Evolutionary conservation across 2,888 invertebrate genomes (phyloP).

Genomic region (Dryococelus australis): DNA sequence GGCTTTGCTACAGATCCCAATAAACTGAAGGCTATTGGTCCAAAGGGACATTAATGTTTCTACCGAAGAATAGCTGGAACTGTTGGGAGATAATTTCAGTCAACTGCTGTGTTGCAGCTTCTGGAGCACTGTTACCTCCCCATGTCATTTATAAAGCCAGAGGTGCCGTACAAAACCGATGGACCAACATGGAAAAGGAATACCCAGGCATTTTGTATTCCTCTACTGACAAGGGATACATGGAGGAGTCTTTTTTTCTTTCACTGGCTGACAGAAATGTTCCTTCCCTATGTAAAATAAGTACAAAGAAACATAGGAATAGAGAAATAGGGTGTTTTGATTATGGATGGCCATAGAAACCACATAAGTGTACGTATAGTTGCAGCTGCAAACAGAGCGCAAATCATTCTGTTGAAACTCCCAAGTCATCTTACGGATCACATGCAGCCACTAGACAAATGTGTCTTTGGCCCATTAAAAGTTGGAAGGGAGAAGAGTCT

Average conservation of each 20-base stretch:
- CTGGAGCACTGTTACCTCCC: background rate
- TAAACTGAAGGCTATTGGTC: background rate
- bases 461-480: background rate
- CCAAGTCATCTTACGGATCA: background rate
- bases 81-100: too few species aligned
- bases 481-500: too few species aligned
- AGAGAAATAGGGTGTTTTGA: background rate
- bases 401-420: conserved; percentile 6
- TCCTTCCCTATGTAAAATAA: background rate
- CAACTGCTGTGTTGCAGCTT: background rate
- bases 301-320: background rate
- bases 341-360: background rate
- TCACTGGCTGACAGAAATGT: background rate
- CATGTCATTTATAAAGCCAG: background rate
- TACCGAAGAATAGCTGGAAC: background rate
- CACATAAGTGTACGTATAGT: too few species aligned
- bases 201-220: background rate
- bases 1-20: background rate
- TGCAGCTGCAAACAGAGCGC: conserved; percentile 8
- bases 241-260: background rate
- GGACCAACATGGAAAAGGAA: background rate
- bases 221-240: background rate
- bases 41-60: background rate
- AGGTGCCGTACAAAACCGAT: background rate
- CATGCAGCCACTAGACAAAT: background rate